Evolutionary conservation across 2,888 invertebrate genomes (phyloP).

Genomic region (Cataglyphis livida): DNA sequence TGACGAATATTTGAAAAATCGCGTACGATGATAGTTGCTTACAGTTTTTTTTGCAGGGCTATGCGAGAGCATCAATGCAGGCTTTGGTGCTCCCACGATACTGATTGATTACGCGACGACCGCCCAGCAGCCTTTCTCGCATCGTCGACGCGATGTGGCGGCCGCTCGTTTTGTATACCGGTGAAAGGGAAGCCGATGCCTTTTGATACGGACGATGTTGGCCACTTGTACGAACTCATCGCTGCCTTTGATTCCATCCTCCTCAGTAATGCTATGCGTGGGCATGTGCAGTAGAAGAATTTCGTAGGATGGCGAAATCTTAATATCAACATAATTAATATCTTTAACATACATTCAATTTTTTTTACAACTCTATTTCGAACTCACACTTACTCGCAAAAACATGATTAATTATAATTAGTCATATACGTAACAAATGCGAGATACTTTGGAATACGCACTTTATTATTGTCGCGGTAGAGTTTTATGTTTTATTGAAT

Average conservation of each 20-base stretch:
- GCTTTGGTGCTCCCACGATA: constrained; percentile 77
- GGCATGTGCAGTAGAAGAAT: background rate
- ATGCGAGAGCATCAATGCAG: constrained; percentile 65
- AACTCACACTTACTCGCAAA: too few species aligned
- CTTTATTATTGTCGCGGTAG: too few species aligned
- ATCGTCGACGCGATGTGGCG: constrained; percentile 64
- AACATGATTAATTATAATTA: too few species aligned
- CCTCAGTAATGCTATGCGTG: constrained; percentile 5
- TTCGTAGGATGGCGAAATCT: constrained; percentile 19
- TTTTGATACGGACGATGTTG: constrained; percentile 69
- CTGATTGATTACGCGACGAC: constrained; percentile 81
- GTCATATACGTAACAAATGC: too few species aligned
- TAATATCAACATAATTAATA: background rate
- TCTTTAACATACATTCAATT: background rate
- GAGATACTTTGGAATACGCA: too few species aligned
- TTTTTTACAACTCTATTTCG: background rate
- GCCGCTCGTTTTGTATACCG: constrained; percentile 65
- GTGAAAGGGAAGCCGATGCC: constrained; percentile 70
- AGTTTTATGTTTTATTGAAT: too few species aligned
- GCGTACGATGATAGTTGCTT: constrained; percentile 58
- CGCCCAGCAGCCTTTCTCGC: constrained; percentile 63
- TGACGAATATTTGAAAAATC: constrained; percentile 47
- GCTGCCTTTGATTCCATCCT: constrained; percentile 46
- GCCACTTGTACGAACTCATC: constrained; percentile 65
- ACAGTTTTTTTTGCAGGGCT: constrained; percentile 66